phyloP scores from a whole-genome alignment of 2,797 vertebrate genomes.

The Cetoscarus ocellatus region DNA sequence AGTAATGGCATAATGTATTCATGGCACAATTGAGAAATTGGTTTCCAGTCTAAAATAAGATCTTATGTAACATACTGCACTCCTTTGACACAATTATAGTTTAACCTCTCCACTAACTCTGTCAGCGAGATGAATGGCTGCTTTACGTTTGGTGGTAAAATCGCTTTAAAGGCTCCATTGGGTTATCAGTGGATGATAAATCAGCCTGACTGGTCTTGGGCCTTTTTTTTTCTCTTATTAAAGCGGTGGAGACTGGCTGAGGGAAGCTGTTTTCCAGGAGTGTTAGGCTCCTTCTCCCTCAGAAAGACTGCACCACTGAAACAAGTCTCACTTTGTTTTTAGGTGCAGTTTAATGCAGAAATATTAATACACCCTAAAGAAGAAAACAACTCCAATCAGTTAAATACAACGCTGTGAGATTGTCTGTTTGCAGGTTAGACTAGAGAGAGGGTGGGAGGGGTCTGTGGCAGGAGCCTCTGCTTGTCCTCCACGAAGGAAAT shows the following conservation, averaged over 20 bases:
- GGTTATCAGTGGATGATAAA: conserved; percentile 24
- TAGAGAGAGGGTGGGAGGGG: conserved; percentile 44
- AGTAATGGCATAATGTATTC: background rate
- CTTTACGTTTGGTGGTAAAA: conserved; percentile 6
- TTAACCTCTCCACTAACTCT: conserved; percentile 15
- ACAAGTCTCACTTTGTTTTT: too few relatives aligned
- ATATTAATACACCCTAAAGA: too few relatives aligned
- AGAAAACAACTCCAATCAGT: background rate
- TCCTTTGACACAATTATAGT: conserved; percentile 27
- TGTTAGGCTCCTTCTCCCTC: background rate
- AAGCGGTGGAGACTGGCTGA: background rate
- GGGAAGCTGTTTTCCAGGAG: conserved; percentile 12
- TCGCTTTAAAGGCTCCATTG: conserved; percentile 15
- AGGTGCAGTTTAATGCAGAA: too few relatives aligned
- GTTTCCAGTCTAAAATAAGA: background rate
- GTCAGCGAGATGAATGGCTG: conserved; percentile 47
- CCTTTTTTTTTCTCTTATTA: conserved; percentile 14
- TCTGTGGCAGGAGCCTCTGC: conserved; percentile 70
- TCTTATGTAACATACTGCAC: conserved; percentile 1
- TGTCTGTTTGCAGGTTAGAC: conserved; percentile 53
- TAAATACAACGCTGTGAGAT: background rate
- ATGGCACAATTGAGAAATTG: background rate
- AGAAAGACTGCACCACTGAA: background rate
- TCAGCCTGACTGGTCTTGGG: conserved; percentile 14
- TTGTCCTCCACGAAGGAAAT: conserved; percentile 73